These are phyloP conservation scores for Metaphire vulgaris DNA, from an alignment of 1,140 invertebrate genomes.

Conservation along the genomic window DNA sequence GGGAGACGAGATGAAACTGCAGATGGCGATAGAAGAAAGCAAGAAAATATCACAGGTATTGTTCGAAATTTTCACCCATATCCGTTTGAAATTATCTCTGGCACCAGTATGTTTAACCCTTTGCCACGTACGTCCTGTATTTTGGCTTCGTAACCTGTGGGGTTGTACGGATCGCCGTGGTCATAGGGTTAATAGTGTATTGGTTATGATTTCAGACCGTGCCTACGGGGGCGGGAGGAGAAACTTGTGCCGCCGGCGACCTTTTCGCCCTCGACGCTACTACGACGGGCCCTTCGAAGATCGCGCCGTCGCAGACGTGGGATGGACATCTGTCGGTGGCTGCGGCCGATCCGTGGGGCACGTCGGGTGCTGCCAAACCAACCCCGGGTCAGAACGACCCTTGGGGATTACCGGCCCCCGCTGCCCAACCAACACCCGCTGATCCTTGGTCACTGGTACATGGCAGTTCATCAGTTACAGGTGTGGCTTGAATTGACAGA, in stretches of 20 bases:
- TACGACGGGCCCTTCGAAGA: background rate
- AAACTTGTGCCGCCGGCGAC: too few species aligned
- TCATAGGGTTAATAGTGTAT: too few species aligned
- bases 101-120: too few species aligned
- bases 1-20: conserved; percentile 61
- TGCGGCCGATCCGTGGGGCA: conserved; percentile 15
- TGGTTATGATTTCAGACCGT: background rate
- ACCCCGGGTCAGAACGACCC: background rate
- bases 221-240: too few species aligned
- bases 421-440: background rate
- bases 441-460: too few species aligned
- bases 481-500: too few species aligned
- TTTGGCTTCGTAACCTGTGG: too few species aligned
- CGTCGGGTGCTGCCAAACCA: background rate
- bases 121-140: too few species aligned
- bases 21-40: conserved; percentile 86
- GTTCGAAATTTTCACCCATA: too few species aligned
- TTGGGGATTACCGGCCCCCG: conserved; percentile 10
- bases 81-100: too few species aligned
- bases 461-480: too few species aligned
- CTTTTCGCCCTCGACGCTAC: background rate
- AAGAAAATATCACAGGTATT: conserved; percentile 63
- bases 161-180: too few species aligned
- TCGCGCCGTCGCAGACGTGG: conserved; percentile 8
- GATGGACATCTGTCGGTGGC: conserved; percentile 1